Evolutionary conservation across 1,140 invertebrate genomes (phyloP).

Genomic region (Plodia interpunctella): DNA sequence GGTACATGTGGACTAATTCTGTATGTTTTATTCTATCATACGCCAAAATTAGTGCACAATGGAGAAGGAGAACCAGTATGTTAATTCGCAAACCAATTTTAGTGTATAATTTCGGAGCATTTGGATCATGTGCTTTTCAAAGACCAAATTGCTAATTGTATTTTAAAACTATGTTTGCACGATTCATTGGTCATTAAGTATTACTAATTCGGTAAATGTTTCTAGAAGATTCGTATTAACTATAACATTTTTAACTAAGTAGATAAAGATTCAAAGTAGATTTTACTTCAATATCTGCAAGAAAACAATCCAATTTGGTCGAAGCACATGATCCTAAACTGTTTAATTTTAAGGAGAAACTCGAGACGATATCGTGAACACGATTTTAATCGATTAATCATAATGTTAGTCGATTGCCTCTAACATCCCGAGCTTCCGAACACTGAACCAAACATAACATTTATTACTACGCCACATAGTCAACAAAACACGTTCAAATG

Average conservation of each 20-base stretch:
- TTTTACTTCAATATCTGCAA: too few species aligned
- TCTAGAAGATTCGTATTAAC: too few species aligned
- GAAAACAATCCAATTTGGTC: too few species aligned
- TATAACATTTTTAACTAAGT: too few species aligned
- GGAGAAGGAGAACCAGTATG: conserved; percentile 42
- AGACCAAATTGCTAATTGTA: too few species aligned
- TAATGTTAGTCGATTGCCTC: neutral
- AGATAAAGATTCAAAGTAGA: too few species aligned
- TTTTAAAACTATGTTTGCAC: too few species aligned
- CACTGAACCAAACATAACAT: conserved; percentile 62
- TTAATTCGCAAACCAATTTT: conserved; percentile 25
- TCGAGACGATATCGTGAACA: neutral
- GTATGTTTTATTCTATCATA: conserved; percentile 22
- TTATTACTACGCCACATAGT: conserved; percentile 58
- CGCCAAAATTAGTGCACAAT: conserved; percentile 38
- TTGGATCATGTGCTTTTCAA: neutral
- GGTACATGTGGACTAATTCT: conserved; percentile 37
- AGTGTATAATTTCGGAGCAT: neutral
- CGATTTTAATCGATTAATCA: neutral
- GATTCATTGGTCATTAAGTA: too few species aligned
- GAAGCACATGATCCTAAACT: neutral
- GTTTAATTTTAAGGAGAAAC: neutral
- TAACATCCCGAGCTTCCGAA: conserved; percentile 1
- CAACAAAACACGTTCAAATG: conserved; percentile 62
- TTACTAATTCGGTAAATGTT: too few species aligned